Percentiles rank a stretch among this genome's conserved stretches.
Evolutionary conservation across 2,113 vertebrate species (phyloP).

Genomic region (Vanacampus margaritifer): DNA sequence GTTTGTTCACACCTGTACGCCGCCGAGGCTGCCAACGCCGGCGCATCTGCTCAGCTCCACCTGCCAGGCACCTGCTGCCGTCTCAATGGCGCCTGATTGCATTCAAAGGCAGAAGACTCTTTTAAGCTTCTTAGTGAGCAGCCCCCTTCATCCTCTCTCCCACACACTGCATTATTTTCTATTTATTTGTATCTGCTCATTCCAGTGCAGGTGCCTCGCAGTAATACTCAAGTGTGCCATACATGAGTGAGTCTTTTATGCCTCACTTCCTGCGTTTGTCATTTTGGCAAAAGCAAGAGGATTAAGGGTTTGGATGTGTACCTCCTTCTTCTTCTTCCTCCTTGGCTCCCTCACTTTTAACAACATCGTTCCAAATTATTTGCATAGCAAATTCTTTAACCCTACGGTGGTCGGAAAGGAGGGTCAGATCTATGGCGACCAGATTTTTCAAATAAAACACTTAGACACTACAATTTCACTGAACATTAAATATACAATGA

Average conservation of each 20-base stretch:
- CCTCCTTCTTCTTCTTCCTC: conserved; percentile 51
- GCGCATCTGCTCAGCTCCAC: conserved; percentile 96
- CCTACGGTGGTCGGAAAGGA: conserved; percentile 64
- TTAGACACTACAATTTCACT: too few relatives aligned
- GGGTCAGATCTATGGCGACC: conserved; percentile 45
- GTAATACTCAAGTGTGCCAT: conserved; percentile 86
- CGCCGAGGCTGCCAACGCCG: conserved; percentile 80
- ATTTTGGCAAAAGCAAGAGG: conserved; percentile 72
- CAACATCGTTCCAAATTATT: conserved; percentile 72
- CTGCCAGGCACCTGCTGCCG: conserved; percentile 98
- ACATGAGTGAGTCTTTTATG: conserved; percentile 97
- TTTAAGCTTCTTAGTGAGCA: conserved; percentile 94
- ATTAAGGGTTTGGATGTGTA: conserved; percentile 72
- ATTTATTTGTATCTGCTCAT: conserved; percentile 87
- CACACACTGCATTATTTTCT: conserved; percentile 66
- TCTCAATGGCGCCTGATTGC: conserved; percentile 99
- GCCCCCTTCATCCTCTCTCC: conserved; percentile 15
- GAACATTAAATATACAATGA: too few relatives aligned
- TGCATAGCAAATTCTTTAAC: conserved; percentile 74
- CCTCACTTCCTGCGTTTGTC: conserved; percentile 72
- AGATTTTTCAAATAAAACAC: too few relatives aligned
- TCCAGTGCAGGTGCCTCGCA: conserved; percentile 96
- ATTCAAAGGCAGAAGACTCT: conserved; percentile 88
- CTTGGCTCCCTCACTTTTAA: conserved; percentile 56
- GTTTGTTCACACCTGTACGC: conserved; percentile 95